These are phyloP conservation scores for Ciona savignyi DNA, from an alignment of 23 tunicate species.

Conservation along the genomic window DNA sequence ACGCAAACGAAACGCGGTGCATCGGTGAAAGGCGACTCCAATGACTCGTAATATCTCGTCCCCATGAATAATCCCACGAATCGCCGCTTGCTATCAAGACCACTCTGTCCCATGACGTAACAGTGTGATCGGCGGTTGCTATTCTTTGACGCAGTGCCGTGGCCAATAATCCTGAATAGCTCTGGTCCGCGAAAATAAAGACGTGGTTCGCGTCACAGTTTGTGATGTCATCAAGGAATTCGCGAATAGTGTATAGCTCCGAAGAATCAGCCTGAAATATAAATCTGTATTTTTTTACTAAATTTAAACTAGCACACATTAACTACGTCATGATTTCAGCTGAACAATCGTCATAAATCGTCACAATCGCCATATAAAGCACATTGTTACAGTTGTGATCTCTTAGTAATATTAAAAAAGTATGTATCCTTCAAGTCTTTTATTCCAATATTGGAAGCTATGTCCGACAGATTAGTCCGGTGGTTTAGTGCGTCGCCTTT, in stretches of 20 bases:
- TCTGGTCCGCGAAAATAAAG: slow-evolving; percentile 66
- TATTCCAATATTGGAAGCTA: too few relatives aligned
- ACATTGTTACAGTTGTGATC: too few relatives aligned
- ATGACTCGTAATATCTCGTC: slow-evolving; percentile 23
- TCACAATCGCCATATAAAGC: not conserved
- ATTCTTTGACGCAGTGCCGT: slow-evolving; percentile 19
- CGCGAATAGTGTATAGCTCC: slow-evolving; percentile 29
- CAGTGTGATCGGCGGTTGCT: not conserved
- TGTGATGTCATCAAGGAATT: slow-evolving; percentile 37
- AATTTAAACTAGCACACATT: not conserved
- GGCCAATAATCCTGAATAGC: slow-evolving; percentile 39
- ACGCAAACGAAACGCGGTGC: slow-evolving; percentile 31
- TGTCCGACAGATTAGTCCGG: too few relatives aligned
- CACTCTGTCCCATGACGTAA: slow-evolving; percentile 20
- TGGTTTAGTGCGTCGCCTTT: too few relatives aligned
- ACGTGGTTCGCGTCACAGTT: slow-evolving; percentile 55
- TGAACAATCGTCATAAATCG: not conserved
- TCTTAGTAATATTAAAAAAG: too few relatives aligned
- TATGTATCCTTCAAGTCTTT: too few relatives aligned
- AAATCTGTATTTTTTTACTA: too few relatives aligned
- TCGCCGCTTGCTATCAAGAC: slow-evolving; percentile 47
- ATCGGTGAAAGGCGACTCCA: slow-evolving; percentile 33
- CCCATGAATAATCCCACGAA: slow-evolving; percentile 34
- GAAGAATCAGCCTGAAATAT: slow-evolving; percentile 30
- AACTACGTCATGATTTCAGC: not conserved